These are phyloP conservation scores for Arbacia lixula DNA, from an alignment of 53 echinoderm and acorn worm species.

Conservation along the genomic window DNA sequence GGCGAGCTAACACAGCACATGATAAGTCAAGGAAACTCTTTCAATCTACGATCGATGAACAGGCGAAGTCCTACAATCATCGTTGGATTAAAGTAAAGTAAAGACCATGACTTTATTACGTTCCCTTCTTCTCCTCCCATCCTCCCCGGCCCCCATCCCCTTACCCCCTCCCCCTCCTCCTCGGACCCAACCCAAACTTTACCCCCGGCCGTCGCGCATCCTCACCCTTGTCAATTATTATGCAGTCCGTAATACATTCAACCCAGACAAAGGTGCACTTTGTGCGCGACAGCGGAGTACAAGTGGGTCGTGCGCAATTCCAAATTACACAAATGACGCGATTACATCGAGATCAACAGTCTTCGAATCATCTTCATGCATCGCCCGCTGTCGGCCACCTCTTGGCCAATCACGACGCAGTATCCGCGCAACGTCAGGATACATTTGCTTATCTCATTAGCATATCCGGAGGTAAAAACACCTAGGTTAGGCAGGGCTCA, in stretches of 20 bases:
- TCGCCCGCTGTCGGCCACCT: constrained; percentile 14
- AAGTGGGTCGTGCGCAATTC: constrained; percentile 52
- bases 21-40: too few species aligned
- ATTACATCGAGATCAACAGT: constrained; percentile 49
- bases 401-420: constrained; percentile 24
- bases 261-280: constrained; percentile 37
- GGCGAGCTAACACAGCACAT: too few species aligned
- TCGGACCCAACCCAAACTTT: background rate
- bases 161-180: background rate
- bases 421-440: constrained; percentile 7
- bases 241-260: background rate
- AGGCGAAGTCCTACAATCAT: too few species aligned
- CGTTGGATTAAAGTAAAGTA: too few species aligned
- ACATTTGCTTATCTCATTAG: constrained; percentile 47
- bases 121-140: too few species aligned
- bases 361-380: constrained; percentile 51
- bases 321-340: constrained; percentile 57
- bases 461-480: constrained; percentile 53
- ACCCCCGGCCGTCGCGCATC: background rate
- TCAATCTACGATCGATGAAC: too few species aligned
- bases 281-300: constrained; percentile 15
- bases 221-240: constrained; percentile 10
- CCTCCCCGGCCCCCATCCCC: background rate
- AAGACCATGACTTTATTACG: too few species aligned
- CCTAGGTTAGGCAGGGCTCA: constrained; percentile 48